Conservation (phyloP, 2,797 vertebrate species). For the Xenentodon cancila region DNA sequence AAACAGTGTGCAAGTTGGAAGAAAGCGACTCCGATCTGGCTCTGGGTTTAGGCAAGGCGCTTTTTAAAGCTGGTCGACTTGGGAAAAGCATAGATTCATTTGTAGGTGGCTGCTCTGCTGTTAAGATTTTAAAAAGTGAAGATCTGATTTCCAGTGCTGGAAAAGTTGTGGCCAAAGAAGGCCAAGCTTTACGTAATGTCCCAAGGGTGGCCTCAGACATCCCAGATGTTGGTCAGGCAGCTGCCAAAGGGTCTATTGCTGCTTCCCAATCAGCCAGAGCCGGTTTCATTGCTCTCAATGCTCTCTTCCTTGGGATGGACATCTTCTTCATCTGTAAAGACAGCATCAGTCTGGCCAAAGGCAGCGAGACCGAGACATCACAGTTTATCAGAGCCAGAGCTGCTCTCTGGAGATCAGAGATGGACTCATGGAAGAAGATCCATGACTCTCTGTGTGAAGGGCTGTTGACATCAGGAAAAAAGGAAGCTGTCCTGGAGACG, state of each 20-base stretch:
- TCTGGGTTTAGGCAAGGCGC: not conserved
- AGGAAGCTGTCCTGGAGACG: slow-evolving; percentile 48
- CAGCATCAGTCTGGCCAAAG: slow-evolving; percentile 72
- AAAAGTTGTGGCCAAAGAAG: slow-evolving; percentile 52
- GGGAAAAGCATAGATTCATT: slow-evolving; percentile 41
- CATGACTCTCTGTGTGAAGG: slow-evolving; percentile 51
- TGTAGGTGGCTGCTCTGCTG: slow-evolving; percentile 41
- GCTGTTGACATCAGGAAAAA: slow-evolving; percentile 27
- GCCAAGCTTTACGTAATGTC: slow-evolving; percentile 45
- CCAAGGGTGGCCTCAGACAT: slow-evolving; percentile 67
- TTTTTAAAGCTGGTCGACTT: not conserved
- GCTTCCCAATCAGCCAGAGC: slow-evolving; percentile 59
- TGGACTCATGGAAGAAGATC: slow-evolving; percentile 71
- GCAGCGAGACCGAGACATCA: slow-evolving; percentile 63
- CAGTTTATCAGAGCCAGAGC: slow-evolving; percentile 72
- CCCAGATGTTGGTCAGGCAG: slow-evolving; percentile 72
- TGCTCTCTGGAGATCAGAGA: slow-evolving; percentile 70
- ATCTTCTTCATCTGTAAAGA: slow-evolving; percentile 77
- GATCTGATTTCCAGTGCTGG: slow-evolving; percentile 23
- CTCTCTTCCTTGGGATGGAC: slow-evolving; percentile 76
- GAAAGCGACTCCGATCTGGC: fast-evolving
- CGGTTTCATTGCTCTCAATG: slow-evolving; percentile 63
- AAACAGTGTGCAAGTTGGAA: not conserved
- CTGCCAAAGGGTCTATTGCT: slow-evolving; percentile 56
- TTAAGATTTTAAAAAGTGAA: slow-evolving; percentile 40